Evolutionary conservation across 2,888 invertebrate genomes (phyloP), one percentile per base, ranked within the genome.

Genomic region (Euclidia mi): DNA sequence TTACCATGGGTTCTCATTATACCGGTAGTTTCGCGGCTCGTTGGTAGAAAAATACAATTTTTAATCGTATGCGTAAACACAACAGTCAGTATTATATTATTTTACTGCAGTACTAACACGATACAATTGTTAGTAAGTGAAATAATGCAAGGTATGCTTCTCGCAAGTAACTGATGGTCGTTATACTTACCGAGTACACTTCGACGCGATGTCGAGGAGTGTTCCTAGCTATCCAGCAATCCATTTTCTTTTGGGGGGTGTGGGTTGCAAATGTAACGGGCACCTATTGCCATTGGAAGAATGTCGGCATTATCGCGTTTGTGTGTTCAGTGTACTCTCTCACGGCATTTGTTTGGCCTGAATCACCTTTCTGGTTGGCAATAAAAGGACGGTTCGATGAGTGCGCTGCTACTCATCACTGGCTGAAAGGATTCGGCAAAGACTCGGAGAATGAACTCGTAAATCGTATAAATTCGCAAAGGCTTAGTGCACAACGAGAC

Each of bases 251-350:
- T 45, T 73, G 60, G 60, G n/a, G 65, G 76, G 55, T 78, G n/a
- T 81, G 71, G 77, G 62, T 77, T 25, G 71, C 82, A 20, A 82
- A 82, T 48, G 61, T 74, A 11, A 76, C 71, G 28, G 77, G 77
- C 12, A 79, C 50, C 10, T 66, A 76, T 52, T 49, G 59, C 35
- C 52, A 74, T 20, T 72, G 67, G 70, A 77, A 68, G 45, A 71
- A 71, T 18, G 78, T 79, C 28, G 66, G 70, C 4, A 41, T 76
- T 46, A 72, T 75, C 9, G 57, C 51, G 32, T 62, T 76, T 15
- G 35, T 76, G 10, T 69, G 45, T n/a, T 61, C 65, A 0, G 9
- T 48, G 3, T 74, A 72, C 44, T 44, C 68, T 12, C 51, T 76
- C 2, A 57, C 58, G 9, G 61, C 76, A 7, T 20, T 67, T 37